These are phyloP conservation scores for Myotis brandtii DNA, from an alignment of 2,113 vertebrate species.

Conservation along the genomic window DNA sequence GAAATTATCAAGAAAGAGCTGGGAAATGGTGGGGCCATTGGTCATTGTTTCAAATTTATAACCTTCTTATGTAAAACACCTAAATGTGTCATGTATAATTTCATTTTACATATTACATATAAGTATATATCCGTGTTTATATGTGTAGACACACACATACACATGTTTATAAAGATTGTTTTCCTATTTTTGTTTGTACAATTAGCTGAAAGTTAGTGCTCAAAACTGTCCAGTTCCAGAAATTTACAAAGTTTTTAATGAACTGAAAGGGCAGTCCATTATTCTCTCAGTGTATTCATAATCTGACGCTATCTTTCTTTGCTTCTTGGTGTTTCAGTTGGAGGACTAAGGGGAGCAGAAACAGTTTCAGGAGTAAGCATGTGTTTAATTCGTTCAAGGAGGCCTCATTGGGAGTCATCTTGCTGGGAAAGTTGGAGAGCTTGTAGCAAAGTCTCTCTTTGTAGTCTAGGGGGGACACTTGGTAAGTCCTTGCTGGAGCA, in stretches of 20 bases:
- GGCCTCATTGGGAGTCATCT: background rate
- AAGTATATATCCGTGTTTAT: background rate
- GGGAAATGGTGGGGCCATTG: background rate
- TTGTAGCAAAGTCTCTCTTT: background rate
- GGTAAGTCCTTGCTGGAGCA: background rate
- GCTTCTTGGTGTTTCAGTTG: conserved; percentile 40
- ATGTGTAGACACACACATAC: background rate
- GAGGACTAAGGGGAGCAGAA: conserved; percentile 8
- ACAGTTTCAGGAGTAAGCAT: background rate
- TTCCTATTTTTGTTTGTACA: background rate
- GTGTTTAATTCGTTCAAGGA: background rate
- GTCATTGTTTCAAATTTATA: background rate
- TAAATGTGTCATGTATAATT: background rate
- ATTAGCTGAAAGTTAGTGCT: conserved; percentile 39
- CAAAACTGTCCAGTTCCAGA: conserved; percentile 51
- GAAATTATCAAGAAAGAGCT: background rate
- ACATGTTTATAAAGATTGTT: conserved; percentile 14
- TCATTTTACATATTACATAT: background rate
- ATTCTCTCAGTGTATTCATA: conserved; percentile 73
- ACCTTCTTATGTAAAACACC: background rate
- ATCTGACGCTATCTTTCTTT: conserved; percentile 62
- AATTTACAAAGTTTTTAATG: conserved; percentile 58
- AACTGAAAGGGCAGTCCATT: background rate
- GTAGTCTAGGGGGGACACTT: background rate
- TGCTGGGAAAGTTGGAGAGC: background rate